Conservation (phyloP, 2,797 vertebrate species). For the Semaprochilodus insignis region DNA sequence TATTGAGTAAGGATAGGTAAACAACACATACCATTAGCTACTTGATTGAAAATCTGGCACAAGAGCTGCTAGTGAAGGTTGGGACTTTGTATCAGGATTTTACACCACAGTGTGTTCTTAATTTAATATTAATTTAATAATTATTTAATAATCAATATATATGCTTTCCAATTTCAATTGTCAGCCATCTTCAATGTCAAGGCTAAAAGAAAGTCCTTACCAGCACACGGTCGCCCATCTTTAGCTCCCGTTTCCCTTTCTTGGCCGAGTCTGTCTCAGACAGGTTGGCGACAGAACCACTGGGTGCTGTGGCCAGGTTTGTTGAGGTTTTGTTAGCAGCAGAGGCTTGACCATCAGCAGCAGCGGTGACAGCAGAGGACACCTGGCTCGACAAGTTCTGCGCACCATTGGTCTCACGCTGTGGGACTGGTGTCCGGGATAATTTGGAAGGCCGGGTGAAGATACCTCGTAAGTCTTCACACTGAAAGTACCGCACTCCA, state of each 20-base stretch:
- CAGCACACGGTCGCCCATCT: conserved; percentile 91
- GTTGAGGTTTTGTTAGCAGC: conserved; percentile 68
- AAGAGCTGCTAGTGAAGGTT: too few species aligned
- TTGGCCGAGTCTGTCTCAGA: conserved; percentile 92
- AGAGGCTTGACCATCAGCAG: conserved; percentile 47
- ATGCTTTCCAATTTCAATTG: background rate
- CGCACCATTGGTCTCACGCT: conserved; percentile 85
- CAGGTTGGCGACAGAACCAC: conserved; percentile 92
- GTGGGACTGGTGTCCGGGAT: conserved; percentile 66
- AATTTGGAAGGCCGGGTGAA: conserved; percentile 82
- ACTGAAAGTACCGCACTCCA: conserved; percentile 86
- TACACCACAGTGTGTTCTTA: too few species aligned
- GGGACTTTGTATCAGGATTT: too few species aligned
- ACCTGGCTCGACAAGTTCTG: conserved; percentile 70
- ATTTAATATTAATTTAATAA: too few species aligned
- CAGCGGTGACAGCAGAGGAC: conserved; percentile 56
- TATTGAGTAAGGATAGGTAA: too few species aligned
- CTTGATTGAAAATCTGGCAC: too few species aligned
- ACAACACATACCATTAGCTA: too few species aligned
- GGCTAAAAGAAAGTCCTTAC: conserved; percentile 72
- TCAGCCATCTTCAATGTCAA: background rate
- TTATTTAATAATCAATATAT: too few species aligned
- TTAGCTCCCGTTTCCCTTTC: conserved; percentile 91
- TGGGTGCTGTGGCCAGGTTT: conserved; percentile 84
- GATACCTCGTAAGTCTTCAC: conserved; percentile 77